These are phyloP conservation scores for Channa argus DNA, from an alignment of 2,113 vertebrate species.

Conservation along the genomic window DNA sequence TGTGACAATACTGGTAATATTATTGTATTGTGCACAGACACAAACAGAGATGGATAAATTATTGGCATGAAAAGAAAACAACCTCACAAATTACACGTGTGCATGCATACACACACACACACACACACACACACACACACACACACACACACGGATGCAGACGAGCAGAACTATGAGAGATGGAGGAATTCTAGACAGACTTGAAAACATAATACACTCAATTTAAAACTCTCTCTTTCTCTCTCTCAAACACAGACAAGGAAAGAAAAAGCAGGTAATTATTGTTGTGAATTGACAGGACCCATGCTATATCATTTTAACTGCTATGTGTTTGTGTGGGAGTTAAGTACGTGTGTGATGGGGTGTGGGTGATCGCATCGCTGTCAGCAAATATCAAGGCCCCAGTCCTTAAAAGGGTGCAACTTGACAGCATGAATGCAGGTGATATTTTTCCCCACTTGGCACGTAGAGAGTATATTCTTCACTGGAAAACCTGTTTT, in stretches of 20 bases:
- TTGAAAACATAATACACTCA: conserved; percentile 44
- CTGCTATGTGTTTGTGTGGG: conserved; percentile 22
- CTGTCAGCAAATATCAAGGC: conserved; percentile 67
- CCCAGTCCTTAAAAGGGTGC: conserved; percentile 51
- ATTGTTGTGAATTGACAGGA: conserved; percentile 58
- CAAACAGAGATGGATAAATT: conserved; percentile 22
- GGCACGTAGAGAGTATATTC: background rate
- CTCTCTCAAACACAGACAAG: background rate
- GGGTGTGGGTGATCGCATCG: conserved; percentile 44
- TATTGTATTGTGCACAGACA: background rate
- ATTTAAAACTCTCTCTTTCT: conserved; percentile 29
- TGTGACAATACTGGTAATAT: conserved; percentile 23
- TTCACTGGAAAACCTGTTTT: conserved; percentile 17
- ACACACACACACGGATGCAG: background rate
- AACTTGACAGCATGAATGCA: conserved; percentile 52
- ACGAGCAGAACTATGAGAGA: conserved; percentile 17
- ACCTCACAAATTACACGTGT: background rate
- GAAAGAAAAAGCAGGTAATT: conserved; percentile 49
- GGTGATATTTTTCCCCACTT: conserved; percentile 49
- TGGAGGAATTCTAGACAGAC: conserved; percentile 48
- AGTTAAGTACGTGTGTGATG: conserved; percentile 14
- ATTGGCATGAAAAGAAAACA: conserved; percentile 21
- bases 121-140: conserved; percentile 21
- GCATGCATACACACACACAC: background rate
- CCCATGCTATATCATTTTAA: conserved; percentile 49